Evolutionary conservation across 2,888 invertebrate species (phyloP).

Genomic region (Ashinkailepas kermadecensis): DNA sequence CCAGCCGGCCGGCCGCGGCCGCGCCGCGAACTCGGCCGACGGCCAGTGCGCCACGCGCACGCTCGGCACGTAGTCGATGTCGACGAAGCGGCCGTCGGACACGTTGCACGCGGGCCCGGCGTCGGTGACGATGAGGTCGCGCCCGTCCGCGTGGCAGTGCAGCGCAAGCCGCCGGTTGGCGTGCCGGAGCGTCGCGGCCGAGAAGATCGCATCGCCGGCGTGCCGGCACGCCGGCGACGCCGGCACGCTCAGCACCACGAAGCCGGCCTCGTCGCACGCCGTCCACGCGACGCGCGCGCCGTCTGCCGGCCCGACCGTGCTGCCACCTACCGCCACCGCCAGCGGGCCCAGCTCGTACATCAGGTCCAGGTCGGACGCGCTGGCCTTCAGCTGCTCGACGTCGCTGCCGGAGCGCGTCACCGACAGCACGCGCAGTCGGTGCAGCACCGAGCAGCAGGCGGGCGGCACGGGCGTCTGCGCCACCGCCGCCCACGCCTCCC

Average conservation of each 20-base stretch:
- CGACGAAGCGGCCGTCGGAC: not conserved
- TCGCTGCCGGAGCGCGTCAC: not conserved
- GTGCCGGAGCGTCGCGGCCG: not conserved
- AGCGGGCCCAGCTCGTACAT: constrained; percentile 1
- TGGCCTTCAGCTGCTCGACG: not conserved
- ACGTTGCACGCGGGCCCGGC: not conserved
- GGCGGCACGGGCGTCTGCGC: not conserved
- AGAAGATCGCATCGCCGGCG: not conserved
- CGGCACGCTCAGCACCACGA: not conserved
- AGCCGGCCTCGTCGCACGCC: not conserved
- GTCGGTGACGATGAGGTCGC: not conserved
- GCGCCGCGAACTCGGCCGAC: not conserved
- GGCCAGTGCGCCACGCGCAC: not conserved
- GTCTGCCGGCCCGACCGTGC: no score
- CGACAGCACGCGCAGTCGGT: not conserved
- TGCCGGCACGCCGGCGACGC: not conserved
- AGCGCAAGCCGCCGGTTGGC: not conserved
- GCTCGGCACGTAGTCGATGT: not conserved
- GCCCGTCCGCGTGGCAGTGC: not conserved
- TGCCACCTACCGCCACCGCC: not conserved
- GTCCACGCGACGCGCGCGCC: not conserved
- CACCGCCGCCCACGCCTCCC: not conserved
- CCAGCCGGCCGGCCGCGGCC: not conserved
- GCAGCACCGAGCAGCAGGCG: not conserved
- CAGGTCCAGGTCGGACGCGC: not conserved